Conservation (phyloP, 2,113 vertebrate genomes). For the Anhinga rufa region DNA sequence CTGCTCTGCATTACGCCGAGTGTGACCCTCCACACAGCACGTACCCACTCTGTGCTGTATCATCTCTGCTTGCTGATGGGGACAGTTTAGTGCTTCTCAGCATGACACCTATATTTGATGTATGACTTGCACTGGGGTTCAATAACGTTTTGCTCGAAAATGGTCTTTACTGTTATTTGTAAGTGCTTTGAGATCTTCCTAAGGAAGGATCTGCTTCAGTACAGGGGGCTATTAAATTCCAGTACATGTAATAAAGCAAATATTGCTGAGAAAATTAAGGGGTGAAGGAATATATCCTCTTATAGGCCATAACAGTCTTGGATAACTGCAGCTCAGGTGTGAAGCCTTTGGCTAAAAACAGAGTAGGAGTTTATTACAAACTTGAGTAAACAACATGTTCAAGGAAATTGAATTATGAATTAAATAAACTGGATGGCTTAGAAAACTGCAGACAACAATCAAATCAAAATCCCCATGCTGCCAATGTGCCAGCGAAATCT, state of each 20-base stretch:
- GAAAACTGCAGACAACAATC: not conserved
- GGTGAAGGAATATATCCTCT: not conserved
- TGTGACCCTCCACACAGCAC: fast-evolving
- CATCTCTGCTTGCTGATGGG: not conserved
- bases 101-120: not conserved
- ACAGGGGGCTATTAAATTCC: not conserved
- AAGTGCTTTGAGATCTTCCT: conserved; percentile 9
- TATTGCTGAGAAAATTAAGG: conserved; percentile 30
- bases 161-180: not conserved
- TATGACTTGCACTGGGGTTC: not conserved
- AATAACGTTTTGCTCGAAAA: not conserved
- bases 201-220: not conserved
- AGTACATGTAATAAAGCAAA: not conserved
- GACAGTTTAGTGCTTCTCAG: not conserved
- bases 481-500: not conserved
- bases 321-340: conserved; percentile 13
- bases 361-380: not conserved
- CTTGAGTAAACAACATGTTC: not conserved
- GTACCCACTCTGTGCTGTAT: fast-evolving
- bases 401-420: conserved; percentile 26
- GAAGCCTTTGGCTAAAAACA: not conserved
- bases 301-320: not conserved
- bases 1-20: not conserved
- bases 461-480: not conserved
- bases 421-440: conserved; percentile 1